Base-by-base conservation (phyloP, 1,140 invertebrate genomes). In the Belonocnema kinseyi region DNA sequence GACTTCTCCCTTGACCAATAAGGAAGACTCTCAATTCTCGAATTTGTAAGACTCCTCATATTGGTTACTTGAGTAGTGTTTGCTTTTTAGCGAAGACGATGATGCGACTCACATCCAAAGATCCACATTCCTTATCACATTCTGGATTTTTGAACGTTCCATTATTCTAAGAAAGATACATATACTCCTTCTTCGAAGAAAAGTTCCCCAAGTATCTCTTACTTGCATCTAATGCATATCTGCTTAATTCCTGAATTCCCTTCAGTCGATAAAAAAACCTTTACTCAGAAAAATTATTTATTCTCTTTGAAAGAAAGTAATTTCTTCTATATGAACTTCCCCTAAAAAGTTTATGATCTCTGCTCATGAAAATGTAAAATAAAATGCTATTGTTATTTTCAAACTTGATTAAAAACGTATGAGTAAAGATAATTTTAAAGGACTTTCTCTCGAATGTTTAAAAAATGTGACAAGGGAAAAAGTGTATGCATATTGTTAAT, bases 21-120 rank as follows among this genome's bases (percentile, higher is more conserved):
- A 46, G 61, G 61, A 66, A 46, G 61, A 40, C n/a, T 12, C 16
- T 66, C 7, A 66, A 40, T 66, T 66, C 61, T 66, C 26, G 14
- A 66, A 66, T 33, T 66, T 61, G 58, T 61, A 26, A 56, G 21
- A 61, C 26, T 66, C 61, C 21, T 66, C 26, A 66, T 66, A 70
- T 52, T 72, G 76, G 53, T 77, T 77, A 54, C 71, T 73, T 53
- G 76, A 77, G 53, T 40, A 46, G 76, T 73, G 26, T 13, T n/a
- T 54, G 76, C 71, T 77, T 77, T 77, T 77, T 73, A 77, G 71
- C 71, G 71, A 73, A n/a, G 76, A 70, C 58, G 21, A 61, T 53
- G 33, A 54, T 26, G 71, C 51, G 54, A 52, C 21, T 72, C 50
- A 54, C 58, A 66, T 46, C 61, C 61, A 40, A 46, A 21, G 61